Conservation (phyloP, 2,888 invertebrate species). For the Diarsia dahlii region DNA sequence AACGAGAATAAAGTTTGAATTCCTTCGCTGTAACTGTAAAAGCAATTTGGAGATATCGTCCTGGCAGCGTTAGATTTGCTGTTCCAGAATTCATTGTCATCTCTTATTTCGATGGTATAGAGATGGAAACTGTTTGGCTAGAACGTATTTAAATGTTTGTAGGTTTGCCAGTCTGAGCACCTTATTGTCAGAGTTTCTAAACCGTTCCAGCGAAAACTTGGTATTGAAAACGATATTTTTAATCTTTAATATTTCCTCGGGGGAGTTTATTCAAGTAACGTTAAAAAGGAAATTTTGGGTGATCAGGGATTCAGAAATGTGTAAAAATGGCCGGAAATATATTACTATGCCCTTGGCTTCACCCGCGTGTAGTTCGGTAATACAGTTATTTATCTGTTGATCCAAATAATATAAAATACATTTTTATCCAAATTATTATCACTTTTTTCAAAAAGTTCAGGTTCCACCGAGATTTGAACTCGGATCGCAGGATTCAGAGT, state of each 20-base stretch:
- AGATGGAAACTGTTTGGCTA: constrained; percentile 29
- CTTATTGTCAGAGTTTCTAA: constrained; percentile 64
- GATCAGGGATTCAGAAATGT: constrained; percentile 17
- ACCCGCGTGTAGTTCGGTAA: too few species aligned
- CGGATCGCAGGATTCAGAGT: constrained; percentile 96
- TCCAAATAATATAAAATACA: too few species aligned
- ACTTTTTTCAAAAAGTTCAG: constrained; percentile 74
- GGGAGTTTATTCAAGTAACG: constrained; percentile 26
- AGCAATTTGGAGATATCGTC: constrained; percentile 61
- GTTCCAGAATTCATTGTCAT: neutral
- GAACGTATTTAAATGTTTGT: constrained; percentile 3
- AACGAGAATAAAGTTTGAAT: constrained; percentile 48
- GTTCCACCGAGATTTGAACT: constrained; percentile 95
- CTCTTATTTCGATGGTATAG: constrained; percentile 34
- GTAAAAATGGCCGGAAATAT: constrained; percentile 6
- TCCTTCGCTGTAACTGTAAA: constrained; percentile 39
- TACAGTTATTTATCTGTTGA: too few species aligned
- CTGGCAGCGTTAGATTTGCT: constrained; percentile 30
- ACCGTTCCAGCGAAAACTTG: constrained; percentile 59
- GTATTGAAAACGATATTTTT: constrained; percentile 68
- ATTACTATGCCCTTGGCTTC: too few species aligned
- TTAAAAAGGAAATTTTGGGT: constrained; percentile 12
- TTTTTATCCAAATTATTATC: too few species aligned
- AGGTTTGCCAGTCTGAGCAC: constrained; percentile 32
- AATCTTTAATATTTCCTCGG: constrained; percentile 56